Base-by-base conservation (phyloP, 2,888 invertebrate genomes). In the Drosophila recens region DNA sequence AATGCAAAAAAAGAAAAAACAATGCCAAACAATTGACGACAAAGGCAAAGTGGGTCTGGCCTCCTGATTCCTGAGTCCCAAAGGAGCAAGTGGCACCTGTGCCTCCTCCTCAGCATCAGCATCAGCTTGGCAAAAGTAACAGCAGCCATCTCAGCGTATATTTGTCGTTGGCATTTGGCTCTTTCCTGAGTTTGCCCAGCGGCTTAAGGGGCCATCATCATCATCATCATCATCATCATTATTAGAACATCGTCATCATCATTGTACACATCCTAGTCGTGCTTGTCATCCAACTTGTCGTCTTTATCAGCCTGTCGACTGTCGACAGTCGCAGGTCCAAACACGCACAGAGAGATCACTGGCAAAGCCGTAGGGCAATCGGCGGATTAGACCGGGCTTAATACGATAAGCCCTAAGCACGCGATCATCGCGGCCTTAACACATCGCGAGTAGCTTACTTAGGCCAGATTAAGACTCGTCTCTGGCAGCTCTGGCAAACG, bases 111-210 rank as follows among this genome's bases (percentile, higher is more conserved):
- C 43, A 11, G 20, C 9, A 15, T 27, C 30, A 23, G 6, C 9
- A 30, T 0, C 36, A n/a, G 13, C 33, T 1, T 13, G 30, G 23
- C 45, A 46, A 17, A 52, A 53, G 17, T 54, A 56, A 23, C 46
- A 53, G 17, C 59, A 56, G 71, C 23, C 49, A 54, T 33, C 65
- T 71, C 69, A 33, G n/a, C 54, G 57, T 49, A 62, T 86, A 83
- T 83, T 86, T 83, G 75, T 62, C 73, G 79, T 78, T 78, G 68
- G 82, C 75, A 87, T 87, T 86, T 83, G 75, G 75, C 45, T 65
- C 66, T 62, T 45, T 67, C 63, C 56, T n/a, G 42, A 61, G 80
- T 81, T 81, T 80, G 67, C 67, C 61, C 67, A 78, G 36, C 69
- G 59, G 67, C 78, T 78, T 75, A 77, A 57, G 51, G 46, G 49